These are phyloP conservation scores for Scelioninae gen. 2 DNA, from an alignment of 2,888 invertebrate species.

Conservation along the genomic window DNA sequence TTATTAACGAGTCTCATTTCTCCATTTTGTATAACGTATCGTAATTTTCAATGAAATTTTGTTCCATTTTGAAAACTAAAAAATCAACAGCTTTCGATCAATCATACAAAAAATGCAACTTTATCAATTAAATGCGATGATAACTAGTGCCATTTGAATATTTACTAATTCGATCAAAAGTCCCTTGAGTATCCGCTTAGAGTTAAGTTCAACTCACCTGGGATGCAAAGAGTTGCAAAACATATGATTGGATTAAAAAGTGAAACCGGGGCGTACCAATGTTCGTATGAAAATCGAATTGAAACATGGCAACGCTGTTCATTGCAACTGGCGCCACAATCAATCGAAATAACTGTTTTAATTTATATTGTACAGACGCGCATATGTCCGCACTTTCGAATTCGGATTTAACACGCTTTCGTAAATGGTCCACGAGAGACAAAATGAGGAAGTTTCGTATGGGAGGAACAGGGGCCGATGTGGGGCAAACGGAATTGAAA, in stretches of 20 bases:
- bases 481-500: slow-evolving; percentile 57
- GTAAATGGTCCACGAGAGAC: slow-evolving; percentile 53
- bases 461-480: slow-evolving; percentile 51
- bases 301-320: slow-evolving; percentile 38
- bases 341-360: slow-evolving; percentile 58
- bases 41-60: too few relatives aligned
- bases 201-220: too few relatives aligned
- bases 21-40: too few relatives aligned
- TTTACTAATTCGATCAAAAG: too few relatives aligned
- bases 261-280: slow-evolving; percentile 17
- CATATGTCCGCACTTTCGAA: slow-evolving; percentile 55
- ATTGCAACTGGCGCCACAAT: slow-evolving; percentile 55
- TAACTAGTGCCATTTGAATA: too few relatives aligned
- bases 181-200: too few relatives aligned
- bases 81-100: too few relatives aligned
- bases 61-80: too few relatives aligned
- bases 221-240: not conserved
- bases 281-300: slow-evolving; percentile 20
- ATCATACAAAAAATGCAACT: too few relatives aligned
- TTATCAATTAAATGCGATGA: too few relatives aligned
- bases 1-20: not conserved
- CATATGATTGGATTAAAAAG: slow-evolving; percentile 36
- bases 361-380: slow-evolving; percentile 51
- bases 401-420: slow-evolving; percentile 57
- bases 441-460: slow-evolving; percentile 55